Evolutionary conservation across 2,888 invertebrate genomes (phyloP).

Genomic region (Stenchaetothrips biformis): DNA sequence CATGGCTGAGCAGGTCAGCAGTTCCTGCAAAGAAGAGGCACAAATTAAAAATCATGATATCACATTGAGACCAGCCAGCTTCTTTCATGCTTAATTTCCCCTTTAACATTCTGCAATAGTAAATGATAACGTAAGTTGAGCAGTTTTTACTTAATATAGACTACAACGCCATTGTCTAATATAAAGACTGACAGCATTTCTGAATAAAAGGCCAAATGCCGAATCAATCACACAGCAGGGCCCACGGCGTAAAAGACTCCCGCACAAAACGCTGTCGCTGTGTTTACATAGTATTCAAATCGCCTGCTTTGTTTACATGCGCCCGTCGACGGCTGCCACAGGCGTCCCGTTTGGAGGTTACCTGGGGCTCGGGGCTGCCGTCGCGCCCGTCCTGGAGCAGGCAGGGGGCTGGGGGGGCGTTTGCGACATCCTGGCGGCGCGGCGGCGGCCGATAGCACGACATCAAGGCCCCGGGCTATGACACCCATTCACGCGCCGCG

Average conservation of each 20-base stretch:
- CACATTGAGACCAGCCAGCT: no score
- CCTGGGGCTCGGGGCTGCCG: neutral
- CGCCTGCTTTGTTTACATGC: conserved; percentile 15
- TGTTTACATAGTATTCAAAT: neutral
- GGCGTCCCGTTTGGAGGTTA: neutral
- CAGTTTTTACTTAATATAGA: no score
- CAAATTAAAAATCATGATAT: neutral
- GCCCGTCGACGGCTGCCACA: neutral
- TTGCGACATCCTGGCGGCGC: neutral
- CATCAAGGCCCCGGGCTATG: neutral
- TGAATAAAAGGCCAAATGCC: no score
- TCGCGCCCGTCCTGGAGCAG: neutral
- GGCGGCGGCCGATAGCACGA: neutral
- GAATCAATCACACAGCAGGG: no score
- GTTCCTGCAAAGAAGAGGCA: neutral
- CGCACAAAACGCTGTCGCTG: no score
- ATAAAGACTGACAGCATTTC: no score
- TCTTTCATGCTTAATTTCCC: no score
- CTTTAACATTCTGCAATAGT: no score
- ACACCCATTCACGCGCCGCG: neutral
- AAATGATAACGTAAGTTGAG: no score
- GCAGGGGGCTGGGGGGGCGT: neutral
- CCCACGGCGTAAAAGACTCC: no score
- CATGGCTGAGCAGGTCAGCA: neutral
- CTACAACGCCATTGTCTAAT: no score